Evolutionary conservation across 92 coral and sea anemone genomes (phyloP).

Genomic region (Zoanthus solanderi): DNA sequence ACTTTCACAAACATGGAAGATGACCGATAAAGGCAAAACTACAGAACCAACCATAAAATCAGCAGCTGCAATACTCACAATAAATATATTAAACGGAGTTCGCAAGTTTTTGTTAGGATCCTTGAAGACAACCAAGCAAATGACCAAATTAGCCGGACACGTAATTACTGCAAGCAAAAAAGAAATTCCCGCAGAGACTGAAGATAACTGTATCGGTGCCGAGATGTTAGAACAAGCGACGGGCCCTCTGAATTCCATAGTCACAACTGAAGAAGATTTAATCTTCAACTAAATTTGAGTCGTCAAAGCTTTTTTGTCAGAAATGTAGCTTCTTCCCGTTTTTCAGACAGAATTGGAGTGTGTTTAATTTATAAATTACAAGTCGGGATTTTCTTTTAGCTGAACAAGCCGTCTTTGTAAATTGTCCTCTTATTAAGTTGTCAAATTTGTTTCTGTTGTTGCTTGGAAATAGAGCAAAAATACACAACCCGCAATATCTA

Average conservation of each 20-base stretch:
- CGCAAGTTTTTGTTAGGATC: slow-evolving; percentile 80
- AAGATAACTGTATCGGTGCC: slow-evolving; percentile 67
- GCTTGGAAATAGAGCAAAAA: background rate
- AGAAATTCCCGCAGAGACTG: slow-evolving; percentile 68
- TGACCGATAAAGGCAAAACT: slow-evolving; percentile 78
- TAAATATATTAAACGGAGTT: slow-evolving; percentile 81
- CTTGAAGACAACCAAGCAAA: slow-evolving; percentile 78
- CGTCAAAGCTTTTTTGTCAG: background rate
- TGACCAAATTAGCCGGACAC: slow-evolving; percentile 70
- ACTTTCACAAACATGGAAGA: slow-evolving; percentile 76
- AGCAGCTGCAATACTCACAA: slow-evolving; percentile 80
- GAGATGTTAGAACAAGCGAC: slow-evolving; percentile 65
- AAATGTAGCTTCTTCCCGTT: background rate
- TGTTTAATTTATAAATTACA: background rate
- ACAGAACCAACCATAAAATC: slow-evolving; percentile 75
- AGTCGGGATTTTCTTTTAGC: background rate
- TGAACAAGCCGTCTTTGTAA: background rate
- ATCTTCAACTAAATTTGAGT: background rate
- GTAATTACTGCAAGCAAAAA: slow-evolving; percentile 66
- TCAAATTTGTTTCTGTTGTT: background rate
- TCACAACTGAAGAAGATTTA: background rate
- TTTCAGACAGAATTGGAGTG: background rate
- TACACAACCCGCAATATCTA: background rate
- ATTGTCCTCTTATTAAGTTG: background rate
- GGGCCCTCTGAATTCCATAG: slow-evolving; percentile 73